A percentile compares a stretch with the other conserved stretches of the same genome.
These are phyloP conservation scores for Pseudococcus viburni DNA, from an alignment of 2,888 invertebrate genomes.

Conservation along the genomic window DNA sequence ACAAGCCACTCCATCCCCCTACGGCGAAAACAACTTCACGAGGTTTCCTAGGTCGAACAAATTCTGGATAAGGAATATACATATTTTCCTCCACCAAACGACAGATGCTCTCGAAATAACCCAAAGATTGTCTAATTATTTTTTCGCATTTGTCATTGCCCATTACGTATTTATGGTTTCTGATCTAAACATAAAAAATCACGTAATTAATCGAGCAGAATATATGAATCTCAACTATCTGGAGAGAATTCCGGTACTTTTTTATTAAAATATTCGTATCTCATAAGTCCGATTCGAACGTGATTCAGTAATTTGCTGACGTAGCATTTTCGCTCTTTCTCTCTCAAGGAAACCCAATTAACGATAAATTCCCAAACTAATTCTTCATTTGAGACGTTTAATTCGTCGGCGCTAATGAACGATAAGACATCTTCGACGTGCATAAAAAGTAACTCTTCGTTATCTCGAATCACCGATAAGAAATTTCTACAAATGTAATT, in stretches of 20 bases:
- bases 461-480: conserved; percentile 59
- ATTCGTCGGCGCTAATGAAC: conserved; percentile 58
- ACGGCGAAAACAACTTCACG: conserved; percentile 90
- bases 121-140: conserved; percentile 54
- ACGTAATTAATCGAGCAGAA: too few species aligned
- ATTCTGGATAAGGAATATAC: conserved; percentile 69
- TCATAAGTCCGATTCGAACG: conserved; percentile 60
- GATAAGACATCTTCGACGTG: conserved; percentile 43
- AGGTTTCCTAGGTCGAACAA: conserved; percentile 82
- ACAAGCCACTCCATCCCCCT: conserved; percentile 84
- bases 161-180: conserved; percentile 58
- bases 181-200: conserved; percentile 47
- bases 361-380: conserved; percentile 60
- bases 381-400: conserved; percentile 61
- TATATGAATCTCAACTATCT: not conserved
- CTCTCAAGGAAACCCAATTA: conserved; percentile 48
- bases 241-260: conserved; percentile 23
- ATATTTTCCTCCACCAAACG: conserved; percentile 60
- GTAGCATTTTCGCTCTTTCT: conserved; percentile 52
- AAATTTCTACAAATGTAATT: conserved; percentile 64
- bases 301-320: conserved; percentile 54
- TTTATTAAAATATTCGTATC: conserved; percentile 64
- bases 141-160: conserved; percentile 54
- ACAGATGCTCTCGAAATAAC: conserved; percentile 62
- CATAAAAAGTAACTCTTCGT: conserved; percentile 51